Conservation (phyloP, 2,113 vertebrate species). For the Hydrolagus affinis region DNA sequence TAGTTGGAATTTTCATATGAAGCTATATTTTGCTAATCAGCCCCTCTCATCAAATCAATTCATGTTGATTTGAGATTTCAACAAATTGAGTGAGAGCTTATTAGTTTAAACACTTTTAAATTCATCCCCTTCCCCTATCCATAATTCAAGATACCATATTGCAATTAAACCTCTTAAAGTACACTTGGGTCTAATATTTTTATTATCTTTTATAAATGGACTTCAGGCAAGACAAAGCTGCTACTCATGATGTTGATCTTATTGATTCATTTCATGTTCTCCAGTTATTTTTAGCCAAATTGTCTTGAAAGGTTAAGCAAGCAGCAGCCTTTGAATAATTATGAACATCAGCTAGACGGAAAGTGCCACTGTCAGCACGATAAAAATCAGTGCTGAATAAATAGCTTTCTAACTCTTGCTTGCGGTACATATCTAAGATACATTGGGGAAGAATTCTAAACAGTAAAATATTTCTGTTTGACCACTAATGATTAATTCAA, state of each 20-base stretch:
- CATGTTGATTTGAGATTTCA: too few relatives aligned
- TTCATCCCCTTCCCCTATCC: too few relatives aligned
- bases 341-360: background rate
- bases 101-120: too few relatives aligned
- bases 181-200: background rate
- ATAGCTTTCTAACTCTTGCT: too few relatives aligned
- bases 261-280: background rate
- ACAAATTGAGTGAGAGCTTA: too few relatives aligned
- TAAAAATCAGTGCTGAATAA: background rate
- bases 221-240: background rate
- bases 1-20: too few relatives aligned
- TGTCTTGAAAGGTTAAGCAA: background rate
- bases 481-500: background rate
- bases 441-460: too few relatives aligned
- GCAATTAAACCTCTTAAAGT: background rate
- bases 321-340: background rate
- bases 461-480: too few relatives aligned
- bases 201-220: background rate
- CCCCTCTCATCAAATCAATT: too few relatives aligned
- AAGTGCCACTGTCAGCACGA: background rate
- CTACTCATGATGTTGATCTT: background rate
- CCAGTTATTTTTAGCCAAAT: background rate
- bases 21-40: too few relatives aligned
- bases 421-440: too few relatives aligned
- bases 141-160: background rate